Base-by-base conservation (phyloP, 2,888 invertebrate species). In the Lacanobia oleracea region DNA sequence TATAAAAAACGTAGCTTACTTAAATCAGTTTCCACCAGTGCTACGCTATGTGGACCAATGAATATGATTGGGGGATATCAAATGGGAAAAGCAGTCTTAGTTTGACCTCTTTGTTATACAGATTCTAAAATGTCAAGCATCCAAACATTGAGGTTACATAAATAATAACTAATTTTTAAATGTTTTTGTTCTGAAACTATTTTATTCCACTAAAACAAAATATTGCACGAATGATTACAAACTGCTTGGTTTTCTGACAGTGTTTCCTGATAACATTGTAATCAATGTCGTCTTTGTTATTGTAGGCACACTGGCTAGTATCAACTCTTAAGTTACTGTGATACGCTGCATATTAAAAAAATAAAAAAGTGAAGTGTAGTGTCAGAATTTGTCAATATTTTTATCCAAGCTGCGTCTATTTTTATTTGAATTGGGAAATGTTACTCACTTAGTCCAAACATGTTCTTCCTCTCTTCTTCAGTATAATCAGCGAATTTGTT, bases 401-500 rank as follows among this genome's bases (percentile, higher is more conserved):
- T n/a, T 51, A 18, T 61, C 10, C 4, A 72, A 61, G 45, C 23
- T 14, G n/a, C 10, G 43, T 61, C 18, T 48, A 43, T 16, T 50
- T 66, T 6, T 8, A 14, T 16, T 37, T 1, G n/a, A 45, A 0
- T 12, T 21, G 21, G 6, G 37, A 40, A 67, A 59, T 54, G 1
- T 9, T 68, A 85, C 85, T 86, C 18, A 84, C 18, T 60, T 6
- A 74, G 45, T 73, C 90, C 89, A 43, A 48, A 64, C 83, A 88
- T 78, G 4, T 18, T 6, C 54, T 81, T 70, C 6, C 57, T 63
- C 59, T 91, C 88, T 5, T 89, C 87, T 0, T 80, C 74, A 0
- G 91, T 90, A 48, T 88, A 89, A 81, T 92, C 93, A 9, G 93
- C 84, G 14, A 91, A 90, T 68, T 89, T 74, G 48, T 91, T 92